phyloP scores from a whole-genome alignment of 1,140 invertebrate genomes.

The Hyles vespertilio region DNA sequence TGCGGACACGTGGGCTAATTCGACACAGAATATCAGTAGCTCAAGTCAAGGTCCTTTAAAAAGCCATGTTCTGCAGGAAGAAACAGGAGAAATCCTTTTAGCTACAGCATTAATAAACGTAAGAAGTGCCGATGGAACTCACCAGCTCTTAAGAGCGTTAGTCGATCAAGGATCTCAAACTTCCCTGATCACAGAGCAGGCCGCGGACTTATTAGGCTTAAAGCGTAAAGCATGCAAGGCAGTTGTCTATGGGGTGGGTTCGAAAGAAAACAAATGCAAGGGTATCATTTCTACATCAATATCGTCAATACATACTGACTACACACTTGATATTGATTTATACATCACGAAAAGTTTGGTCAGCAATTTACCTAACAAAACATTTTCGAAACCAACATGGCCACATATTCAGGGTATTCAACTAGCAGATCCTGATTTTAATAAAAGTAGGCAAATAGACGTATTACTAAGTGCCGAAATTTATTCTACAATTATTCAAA shows the following conservation, averaged over 20 bases:
- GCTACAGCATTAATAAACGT: conserved; percentile 18
- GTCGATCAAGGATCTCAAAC: neutral
- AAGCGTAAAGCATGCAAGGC: neutral
- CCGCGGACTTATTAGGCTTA: neutral
- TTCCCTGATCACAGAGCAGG: conserved; percentile 1
- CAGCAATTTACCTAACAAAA: neutral
- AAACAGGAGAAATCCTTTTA: conserved; percentile 16
- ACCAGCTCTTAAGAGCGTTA: conserved; percentile 11
- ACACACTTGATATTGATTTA: neutral
- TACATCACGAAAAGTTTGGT: neutral
- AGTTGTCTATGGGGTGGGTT: neutral
- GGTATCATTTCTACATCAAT: neutral
- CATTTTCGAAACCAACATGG: neutral
- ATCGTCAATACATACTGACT: conserved; percentile 1
- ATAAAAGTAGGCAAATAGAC: conserved; percentile 16
- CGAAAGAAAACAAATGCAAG: neutral
- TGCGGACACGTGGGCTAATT: too few relatives aligned
- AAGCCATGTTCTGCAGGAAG: conserved; percentile 11
- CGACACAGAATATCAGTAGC: too few relatives aligned
- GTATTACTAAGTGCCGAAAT: conserved; percentile 24
- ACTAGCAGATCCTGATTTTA: conserved; percentile 16
- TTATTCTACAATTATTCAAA: conserved; percentile 22
- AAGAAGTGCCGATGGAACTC: conserved; percentile 7
- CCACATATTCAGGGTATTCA: conserved; percentile 15
- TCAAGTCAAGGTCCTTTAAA: too few relatives aligned